Evolutionary conservation across 2,797 vertebrate genomes (phyloP), one percentile per base, ranked within the genome.

Genomic region (Sus cebifrons): DNA sequence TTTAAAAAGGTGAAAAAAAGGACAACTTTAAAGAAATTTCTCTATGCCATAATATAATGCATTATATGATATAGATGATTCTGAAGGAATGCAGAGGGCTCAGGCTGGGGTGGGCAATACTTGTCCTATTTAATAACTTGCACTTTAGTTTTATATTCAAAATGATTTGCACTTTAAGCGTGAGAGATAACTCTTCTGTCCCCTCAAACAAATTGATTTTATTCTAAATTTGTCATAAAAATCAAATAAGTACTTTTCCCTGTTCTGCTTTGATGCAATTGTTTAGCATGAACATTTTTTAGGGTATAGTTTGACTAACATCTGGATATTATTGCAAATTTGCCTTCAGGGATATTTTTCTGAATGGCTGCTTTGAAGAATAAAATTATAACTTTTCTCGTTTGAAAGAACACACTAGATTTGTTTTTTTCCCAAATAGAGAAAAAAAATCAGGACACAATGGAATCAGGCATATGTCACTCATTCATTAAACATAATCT

Each of bases 291-390:
- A 79, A 71, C 54, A 82, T 83, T 74, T 49, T 93, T 93, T 77
- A 71, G 13, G 10, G 1, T 84, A 88, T 29, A 79, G 21, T 83
- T 88, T 83, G 54, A 81, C 25, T 58, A 98, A 86, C 23, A 95
- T 91, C 12, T 95, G 11, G 5, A 90, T 96, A 82, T 71, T 90
- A 74, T n/a, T 29, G 91, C 74, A 95, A 96, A 90, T n/a, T 64
- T 96, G 12, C 3, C 21, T 15, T 89, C 0, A 0, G 29, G 25
- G 65, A 36, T 87, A 36, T 44, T 62, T 88, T 91, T 94, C 27
- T 60, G 16, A 12, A 89, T 92, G 56, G n/a, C 16, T 87, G 21
- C n/a, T 62, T 67, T 64, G 1, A 97, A 79, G 62, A 93, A 75
- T 60, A 86, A 54, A 40, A 4, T 77, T 56, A 64, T 36, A 56